phyloP scores from a whole-genome alignment of 2,888 invertebrate species.

The Conchocele bisecta region DNA sequence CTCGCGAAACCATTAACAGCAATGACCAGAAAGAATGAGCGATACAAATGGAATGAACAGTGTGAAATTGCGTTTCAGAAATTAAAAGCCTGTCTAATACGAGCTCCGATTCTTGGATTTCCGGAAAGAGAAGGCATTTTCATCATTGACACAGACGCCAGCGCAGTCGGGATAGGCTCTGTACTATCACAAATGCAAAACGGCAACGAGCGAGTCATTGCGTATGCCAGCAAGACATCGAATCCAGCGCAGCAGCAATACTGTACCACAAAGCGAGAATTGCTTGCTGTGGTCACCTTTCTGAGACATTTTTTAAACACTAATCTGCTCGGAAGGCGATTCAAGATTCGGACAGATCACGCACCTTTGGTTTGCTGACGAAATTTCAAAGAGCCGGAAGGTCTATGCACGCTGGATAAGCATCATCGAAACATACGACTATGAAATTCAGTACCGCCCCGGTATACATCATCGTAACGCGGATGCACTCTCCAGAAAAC shows the following conservation, averaged over 20 bases:
- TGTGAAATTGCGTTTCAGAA: constrained; percentile 12
- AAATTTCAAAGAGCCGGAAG: constrained; percentile 47
- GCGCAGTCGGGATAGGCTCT: constrained; percentile 1
- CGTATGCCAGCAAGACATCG: constrained; percentile 26
- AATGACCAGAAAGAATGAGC: constrained; percentile 13
- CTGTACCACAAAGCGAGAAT: constrained; percentile 32
- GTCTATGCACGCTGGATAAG: constrained; percentile 38
- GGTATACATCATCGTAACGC: constrained; percentile 41
- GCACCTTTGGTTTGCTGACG: constrained; percentile 26
- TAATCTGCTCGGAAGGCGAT: constrained; percentile 21
- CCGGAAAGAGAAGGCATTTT: constrained; percentile 22
- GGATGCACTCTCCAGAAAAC: constrained; percentile 39
- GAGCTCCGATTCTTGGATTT: constrained; percentile 26
- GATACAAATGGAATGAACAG: constrained; percentile 25
- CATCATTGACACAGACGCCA: constrained; percentile 30
- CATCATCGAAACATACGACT: constrained; percentile 32
- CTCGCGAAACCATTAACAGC: constrained; percentile 27
- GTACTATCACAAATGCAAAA: constrained; percentile 24
- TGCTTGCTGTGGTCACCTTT: constrained; percentile 17
- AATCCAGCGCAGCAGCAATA: constrained; percentile 22
- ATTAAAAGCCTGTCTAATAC: constrained; percentile 11
- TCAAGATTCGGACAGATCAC: constrained; percentile 37
- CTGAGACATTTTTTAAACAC: constrained; percentile 30
- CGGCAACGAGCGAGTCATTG: constrained; percentile 32
- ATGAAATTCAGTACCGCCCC: constrained; percentile 30